A percentile compares a stretch with the other conserved stretches of the same genome.
Evolutionary conservation across 2,113 vertebrate genomes (phyloP).

Genomic region (Periophthalmodon schlosseri): DNA sequence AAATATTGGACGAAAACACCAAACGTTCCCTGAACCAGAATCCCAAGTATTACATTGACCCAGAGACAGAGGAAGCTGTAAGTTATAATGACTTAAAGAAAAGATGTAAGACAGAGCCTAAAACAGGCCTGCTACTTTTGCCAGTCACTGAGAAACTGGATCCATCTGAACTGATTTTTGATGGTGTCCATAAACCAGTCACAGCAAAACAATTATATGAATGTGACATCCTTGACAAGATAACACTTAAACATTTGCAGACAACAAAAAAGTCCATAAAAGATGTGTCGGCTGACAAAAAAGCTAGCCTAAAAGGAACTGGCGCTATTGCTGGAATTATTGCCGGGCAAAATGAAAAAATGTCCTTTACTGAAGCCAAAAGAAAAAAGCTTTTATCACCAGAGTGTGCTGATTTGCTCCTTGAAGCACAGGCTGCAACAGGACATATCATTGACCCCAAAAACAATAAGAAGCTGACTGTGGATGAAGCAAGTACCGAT

Average conservation of each 20-base stretch:
- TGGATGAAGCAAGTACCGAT: neutral
- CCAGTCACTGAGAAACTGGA: slow-evolving; percentile 78
- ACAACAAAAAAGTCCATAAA: slow-evolving; percentile 81
- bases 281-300: slow-evolving; percentile 65
- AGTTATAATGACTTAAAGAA: slow-evolving; percentile 77
- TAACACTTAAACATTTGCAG: slow-evolving; percentile 78
- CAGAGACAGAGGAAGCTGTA: slow-evolving; percentile 77
- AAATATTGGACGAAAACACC: slow-evolving; percentile 82
- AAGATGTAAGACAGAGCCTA: slow-evolving; percentile 81
- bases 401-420: neutral
- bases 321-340: neutral
- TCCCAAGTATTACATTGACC: slow-evolving; percentile 83
- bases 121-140: slow-evolving; percentile 82
- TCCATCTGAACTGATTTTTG: slow-evolving; percentile 80
- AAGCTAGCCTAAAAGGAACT: neutral
- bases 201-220: slow-evolving; percentile 77
- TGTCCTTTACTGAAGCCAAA: neutral
- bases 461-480: neutral
- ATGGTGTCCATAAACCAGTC: slow-evolving; percentile 79
- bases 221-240: slow-evolving; percentile 80
- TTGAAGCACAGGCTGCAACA: slow-evolving; percentile 8
- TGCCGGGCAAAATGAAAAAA: neutral
- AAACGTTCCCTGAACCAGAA: slow-evolving; percentile 80
- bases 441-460: slow-evolving; percentile 1
- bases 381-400: neutral